phyloP scores from a whole-genome alignment of 1,140 invertebrate species.

The Drosophila leontia region DNA sequence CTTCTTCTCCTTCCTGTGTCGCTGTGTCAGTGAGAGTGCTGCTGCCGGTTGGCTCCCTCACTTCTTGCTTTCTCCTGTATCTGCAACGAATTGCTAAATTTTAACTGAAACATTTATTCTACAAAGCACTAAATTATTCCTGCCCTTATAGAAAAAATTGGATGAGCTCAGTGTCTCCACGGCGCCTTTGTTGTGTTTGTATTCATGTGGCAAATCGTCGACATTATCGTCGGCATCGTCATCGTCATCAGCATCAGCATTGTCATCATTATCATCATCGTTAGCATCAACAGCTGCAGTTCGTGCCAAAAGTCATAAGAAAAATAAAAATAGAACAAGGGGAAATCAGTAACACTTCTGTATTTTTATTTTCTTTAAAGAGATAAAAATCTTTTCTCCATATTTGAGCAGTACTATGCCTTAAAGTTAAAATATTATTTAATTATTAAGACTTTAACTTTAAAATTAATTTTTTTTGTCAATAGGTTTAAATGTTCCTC shows the following conservation, averaged over 20 bases:
- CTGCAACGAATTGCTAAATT: conserved; percentile 77
- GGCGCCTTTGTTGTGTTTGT: conserved; percentile 45
- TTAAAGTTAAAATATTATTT: neutral
- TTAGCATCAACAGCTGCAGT: conserved; percentile 48
- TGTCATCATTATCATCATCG: conserved; percentile 32
- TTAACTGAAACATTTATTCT: conserved; percentile 82
- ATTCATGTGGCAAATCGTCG: conserved; percentile 74
- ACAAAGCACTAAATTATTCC: conserved; percentile 79
- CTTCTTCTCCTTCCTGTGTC: neutral
- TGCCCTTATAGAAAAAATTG: conserved; percentile 36
- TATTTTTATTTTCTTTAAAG: neutral
- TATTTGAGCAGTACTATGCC: too few relatives aligned
- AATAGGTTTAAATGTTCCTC: neutral
- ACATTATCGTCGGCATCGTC: conserved; percentile 63
- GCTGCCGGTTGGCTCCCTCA: conserved; percentile 15
- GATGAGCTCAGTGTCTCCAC: conserved; percentile 24
- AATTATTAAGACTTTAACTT: neutral
- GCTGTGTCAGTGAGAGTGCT: conserved; percentile 37
- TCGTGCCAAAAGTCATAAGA: conserved; percentile 73
- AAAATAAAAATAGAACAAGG: conserved; percentile 12
- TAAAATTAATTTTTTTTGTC: neutral
- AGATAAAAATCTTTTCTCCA: neutral
- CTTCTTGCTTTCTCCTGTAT: neutral
- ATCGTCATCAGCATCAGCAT: conserved; percentile 19
- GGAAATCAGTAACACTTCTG: conserved; percentile 27